Conservation (phyloP, 2,888 invertebrate genomes). For the Syrista parreyssii region DNA sequence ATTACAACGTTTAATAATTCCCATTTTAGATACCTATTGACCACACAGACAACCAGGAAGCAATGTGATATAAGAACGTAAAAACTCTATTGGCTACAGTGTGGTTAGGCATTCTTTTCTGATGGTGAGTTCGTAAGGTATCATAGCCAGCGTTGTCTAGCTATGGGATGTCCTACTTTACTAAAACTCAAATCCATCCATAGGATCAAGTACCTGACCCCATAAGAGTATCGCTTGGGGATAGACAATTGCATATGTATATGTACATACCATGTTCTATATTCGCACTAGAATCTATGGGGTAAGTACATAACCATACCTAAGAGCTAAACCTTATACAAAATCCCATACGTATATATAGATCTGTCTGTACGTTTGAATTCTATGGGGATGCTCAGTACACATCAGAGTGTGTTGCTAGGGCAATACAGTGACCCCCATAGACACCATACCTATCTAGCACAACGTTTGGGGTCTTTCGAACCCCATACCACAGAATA, state of each 20-base stretch:
- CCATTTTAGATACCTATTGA: neutral
- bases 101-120: neutral
- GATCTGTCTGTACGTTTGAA: neutral
- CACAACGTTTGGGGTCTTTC: slow-evolving; percentile 6
- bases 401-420: slow-evolving; percentile 30
- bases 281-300: neutral
- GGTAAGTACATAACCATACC: neutral
- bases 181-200: neutral
- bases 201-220: neutral
- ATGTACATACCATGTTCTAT: neutral
- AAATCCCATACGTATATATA: neutral
- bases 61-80: neutral
- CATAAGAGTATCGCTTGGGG: neutral
- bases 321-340: neutral
- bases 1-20: neutral
- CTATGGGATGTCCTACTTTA: neutral
- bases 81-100: neutral
- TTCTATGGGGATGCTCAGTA: neutral
- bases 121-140: neutral
- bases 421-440: slow-evolving; percentile 43
- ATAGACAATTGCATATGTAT: neutral
- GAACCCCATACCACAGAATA: slow-evolving; percentile 39
- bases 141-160: neutral
- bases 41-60: neutral
- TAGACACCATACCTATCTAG: slow-evolving; percentile 20